Conservation (phyloP, 2,113 vertebrate species). For the Ciconia maguari region DNA sequence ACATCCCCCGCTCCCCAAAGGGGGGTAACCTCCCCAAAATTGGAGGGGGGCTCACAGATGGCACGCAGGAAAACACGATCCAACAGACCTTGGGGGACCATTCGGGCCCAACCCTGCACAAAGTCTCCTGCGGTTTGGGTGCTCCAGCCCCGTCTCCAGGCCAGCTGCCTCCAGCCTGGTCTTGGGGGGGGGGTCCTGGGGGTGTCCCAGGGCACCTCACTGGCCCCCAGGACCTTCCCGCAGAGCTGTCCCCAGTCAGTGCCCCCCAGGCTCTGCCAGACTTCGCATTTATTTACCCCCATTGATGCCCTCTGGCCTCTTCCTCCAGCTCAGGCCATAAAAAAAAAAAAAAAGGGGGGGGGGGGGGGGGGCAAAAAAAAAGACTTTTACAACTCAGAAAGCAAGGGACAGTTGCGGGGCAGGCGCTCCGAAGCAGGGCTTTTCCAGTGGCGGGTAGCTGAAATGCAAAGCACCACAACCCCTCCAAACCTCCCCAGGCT, state of each 20-base stretch:
- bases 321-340: background rate
- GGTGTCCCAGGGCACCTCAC: background rate
- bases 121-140: background rate
- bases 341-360: background rate
- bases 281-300: background rate
- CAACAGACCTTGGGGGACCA: rapidly evolving
- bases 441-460: rapidly evolving
- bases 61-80: background rate
- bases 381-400: background rate
- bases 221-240: rapidly evolving
- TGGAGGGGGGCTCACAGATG: background rate
- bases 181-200: background rate
- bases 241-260: background rate
- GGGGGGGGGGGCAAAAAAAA: rapidly evolving
- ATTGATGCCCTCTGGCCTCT: background rate
- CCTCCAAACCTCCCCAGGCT: no score
- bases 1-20: rapidly evolving
- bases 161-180: background rate
- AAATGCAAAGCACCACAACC: rapidly evolving
- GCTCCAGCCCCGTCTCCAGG: background rate
- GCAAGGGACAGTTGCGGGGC: rapidly evolving
- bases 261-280: background rate
- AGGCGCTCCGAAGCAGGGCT: background rate
- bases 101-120: rapidly evolving
- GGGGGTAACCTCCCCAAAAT: background rate